These are phyloP conservation scores for Cistogaster globosa DNA, from an alignment of 2,888 invertebrate species.

Conservation along the genomic window DNA sequence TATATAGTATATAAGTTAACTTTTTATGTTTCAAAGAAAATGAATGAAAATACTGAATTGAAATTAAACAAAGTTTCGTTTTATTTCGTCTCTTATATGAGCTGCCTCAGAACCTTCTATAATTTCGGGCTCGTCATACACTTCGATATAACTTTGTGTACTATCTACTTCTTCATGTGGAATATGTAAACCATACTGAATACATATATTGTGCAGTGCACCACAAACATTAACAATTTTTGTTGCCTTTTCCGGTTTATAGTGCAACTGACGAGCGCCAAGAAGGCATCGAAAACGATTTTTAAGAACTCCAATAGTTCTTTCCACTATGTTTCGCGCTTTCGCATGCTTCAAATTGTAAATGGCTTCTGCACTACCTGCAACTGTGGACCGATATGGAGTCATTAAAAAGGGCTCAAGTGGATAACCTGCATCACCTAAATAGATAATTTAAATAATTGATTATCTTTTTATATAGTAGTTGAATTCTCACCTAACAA, in stretches of 20 bases:
- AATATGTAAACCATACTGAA: background rate
- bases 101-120: slow-evolving; percentile 6
- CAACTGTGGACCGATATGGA: background rate
- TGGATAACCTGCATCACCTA: too few relatives aligned
- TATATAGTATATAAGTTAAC: background rate
- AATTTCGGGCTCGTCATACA: slow-evolving; percentile 4
- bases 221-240: slow-evolving; percentile 1
- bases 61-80: slow-evolving; percentile 7
- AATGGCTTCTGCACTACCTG: slow-evolving; percentile 4
- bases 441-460: slow-evolving; percentile 12
- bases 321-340: slow-evolving; percentile 7
- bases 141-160: slow-evolving; percentile 1
- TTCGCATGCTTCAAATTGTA: slow-evolving; percentile 1
- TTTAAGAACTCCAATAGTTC: slow-evolving; percentile 8
- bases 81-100: slow-evolving; percentile 10
- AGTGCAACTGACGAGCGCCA: background rate
- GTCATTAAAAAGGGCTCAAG: slow-evolving; percentile 2
- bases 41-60: slow-evolving; percentile 10
- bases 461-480: background rate
- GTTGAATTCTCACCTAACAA: slow-evolving; percentile 12
- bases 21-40: slow-evolving; percentile 7
- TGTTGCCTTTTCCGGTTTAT: background rate
- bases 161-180: background rate
- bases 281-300: background rate
- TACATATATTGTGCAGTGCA: background rate